Percentiles rank a stretch among this genome's conserved stretches.
These are phyloP conservation scores for Plectrocnemia conspersa DNA, from an alignment of 1,140 invertebrate species.

Conservation along the genomic window DNA sequence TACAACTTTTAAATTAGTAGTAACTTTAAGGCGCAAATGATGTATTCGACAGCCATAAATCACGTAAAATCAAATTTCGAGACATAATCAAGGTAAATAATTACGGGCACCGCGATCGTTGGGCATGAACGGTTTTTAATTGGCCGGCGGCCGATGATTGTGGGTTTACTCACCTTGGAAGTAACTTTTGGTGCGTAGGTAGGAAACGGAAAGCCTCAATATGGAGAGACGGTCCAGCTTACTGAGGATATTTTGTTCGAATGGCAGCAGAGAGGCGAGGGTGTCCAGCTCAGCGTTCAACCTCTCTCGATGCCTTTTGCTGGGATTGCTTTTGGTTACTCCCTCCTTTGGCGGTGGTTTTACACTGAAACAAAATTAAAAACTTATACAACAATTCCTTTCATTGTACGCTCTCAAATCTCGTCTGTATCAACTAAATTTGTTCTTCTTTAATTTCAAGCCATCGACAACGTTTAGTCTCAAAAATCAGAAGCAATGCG, in stretches of 20 bases:
- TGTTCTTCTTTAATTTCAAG: constrained; percentile 7
- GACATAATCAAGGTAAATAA: background rate
- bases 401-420: too few relatives aligned
- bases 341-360: constrained; percentile 94
- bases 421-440: background rate
- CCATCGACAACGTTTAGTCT: constrained; percentile 8
- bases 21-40: too few relatives aligned
- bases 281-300: constrained; percentile 97
- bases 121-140: background rate
- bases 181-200: constrained; percentile 97
- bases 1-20: too few relatives aligned
- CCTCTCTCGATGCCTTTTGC: constrained; percentile 94
- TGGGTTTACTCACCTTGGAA: constrained; percentile 94
- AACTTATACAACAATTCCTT: too few relatives aligned
- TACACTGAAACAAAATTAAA: constrained; percentile 64
- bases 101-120: background rate
- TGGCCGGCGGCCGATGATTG: too few relatives aligned
- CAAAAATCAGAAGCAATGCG: constrained; percentile 8
- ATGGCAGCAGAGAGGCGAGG: constrained; percentile 93
- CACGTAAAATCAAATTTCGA: background rate
- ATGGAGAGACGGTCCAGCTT: constrained; percentile 98
- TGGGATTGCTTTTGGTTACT: constrained; percentile 97
- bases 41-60: background rate
- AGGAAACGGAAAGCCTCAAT: constrained; percentile 93
- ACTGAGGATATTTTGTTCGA: constrained; percentile 96